phyloP scores from a whole-genome alignment of 1,140 invertebrate species.

The Sitophilus oryzae region DNA sequence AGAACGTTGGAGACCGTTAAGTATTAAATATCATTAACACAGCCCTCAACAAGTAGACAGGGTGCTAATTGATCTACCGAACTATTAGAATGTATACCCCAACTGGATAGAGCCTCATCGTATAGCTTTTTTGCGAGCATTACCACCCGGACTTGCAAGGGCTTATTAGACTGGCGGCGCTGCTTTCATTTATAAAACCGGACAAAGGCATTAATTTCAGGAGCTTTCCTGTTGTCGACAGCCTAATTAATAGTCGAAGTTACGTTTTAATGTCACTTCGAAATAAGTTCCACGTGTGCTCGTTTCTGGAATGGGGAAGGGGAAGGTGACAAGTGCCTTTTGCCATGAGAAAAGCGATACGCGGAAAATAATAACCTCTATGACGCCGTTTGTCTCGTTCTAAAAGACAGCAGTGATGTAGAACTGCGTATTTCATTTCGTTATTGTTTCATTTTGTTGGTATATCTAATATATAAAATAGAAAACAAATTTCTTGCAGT shows the following conservation, averaged over 20 bases:
- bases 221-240: conserved; percentile 22
- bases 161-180: conserved; percentile 10
- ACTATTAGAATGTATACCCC: conserved; percentile 12
- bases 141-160: conserved; percentile 12
- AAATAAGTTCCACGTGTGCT: conserved; percentile 11
- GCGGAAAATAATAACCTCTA: no score
- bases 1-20: no score
- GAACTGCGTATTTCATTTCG: no score
- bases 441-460: no score
- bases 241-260: conserved; percentile 26
- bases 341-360: no score
- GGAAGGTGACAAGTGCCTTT: neutral
- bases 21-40: neutral
- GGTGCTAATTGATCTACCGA: conserved; percentile 12
- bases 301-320: neutral
- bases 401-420: no score
- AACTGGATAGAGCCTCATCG: conserved; percentile 9
- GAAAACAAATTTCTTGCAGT: no score
- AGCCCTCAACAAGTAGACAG: conserved; percentile 13
- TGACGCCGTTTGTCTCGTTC: no score
- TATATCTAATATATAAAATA: no score
- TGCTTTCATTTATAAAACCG: conserved; percentile 24
- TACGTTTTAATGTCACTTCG: conserved; percentile 21
- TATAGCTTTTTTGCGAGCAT: conserved; percentile 15
- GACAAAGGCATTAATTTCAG: conserved; percentile 24